These are phyloP conservation scores for Sceloporus undulatus DNA, from an alignment of 2,113 vertebrate genomes.

Conservation along the genomic window DNA sequence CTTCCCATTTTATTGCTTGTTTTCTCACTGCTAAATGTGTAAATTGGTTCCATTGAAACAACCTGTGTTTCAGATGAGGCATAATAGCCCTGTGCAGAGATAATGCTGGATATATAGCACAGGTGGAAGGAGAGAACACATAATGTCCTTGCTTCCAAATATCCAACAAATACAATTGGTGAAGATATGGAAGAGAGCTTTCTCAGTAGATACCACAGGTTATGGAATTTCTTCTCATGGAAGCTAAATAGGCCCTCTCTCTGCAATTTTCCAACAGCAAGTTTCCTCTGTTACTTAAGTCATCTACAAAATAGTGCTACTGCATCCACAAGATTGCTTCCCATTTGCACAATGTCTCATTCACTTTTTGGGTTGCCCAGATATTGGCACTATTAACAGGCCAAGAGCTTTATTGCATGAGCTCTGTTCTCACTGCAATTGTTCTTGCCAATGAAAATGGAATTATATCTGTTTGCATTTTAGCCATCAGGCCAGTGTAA, in stretches of 20 bases:
- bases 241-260: not conserved
- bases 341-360: not conserved
- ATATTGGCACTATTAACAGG: not conserved
- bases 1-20: too few relatives aligned
- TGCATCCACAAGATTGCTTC: not conserved
- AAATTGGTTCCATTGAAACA: not conserved
- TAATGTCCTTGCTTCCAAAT: too few relatives aligned
- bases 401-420: not conserved
- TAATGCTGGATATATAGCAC: too few relatives aligned
- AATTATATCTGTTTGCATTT: too few relatives aligned
- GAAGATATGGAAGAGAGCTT: too few relatives aligned
- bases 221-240: too few relatives aligned
- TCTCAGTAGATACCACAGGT: too few relatives aligned
- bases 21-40: not conserved
- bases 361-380: not conserved
- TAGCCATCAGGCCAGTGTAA: too few relatives aligned
- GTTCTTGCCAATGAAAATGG: too few relatives aligned
- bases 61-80: not conserved
- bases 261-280: not conserved
- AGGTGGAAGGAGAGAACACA: not conserved
- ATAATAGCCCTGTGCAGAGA: not conserved
- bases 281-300: not conserved
- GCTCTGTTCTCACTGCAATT: too few relatives aligned
- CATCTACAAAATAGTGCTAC: not conserved
- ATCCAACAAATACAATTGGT: too few relatives aligned